Base-by-base conservation (phyloP, 2,888 invertebrate genomes). In the Eupithecia pulchellata region DNA sequence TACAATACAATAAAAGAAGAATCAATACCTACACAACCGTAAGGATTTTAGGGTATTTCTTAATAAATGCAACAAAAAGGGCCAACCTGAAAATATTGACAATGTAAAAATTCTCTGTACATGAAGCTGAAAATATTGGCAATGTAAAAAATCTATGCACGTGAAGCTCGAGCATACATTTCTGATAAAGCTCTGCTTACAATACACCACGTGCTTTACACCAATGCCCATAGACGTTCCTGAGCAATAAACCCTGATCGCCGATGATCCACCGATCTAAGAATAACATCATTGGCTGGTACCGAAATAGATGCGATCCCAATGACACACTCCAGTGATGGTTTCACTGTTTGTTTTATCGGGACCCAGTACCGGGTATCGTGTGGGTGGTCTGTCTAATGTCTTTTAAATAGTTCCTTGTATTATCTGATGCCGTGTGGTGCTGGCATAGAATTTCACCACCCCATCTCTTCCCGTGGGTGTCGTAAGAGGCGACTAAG, bases 291-390 rank as follows among this genome's bases (percentile, higher is more conserved):
- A 78, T 83, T 79, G 79, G 55, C n/a, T 29, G 8, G 63, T 74
- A 84, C 86, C 75, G 82, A 90, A 90, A 91, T 92, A 91, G 89
- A 88, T 86, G 79, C 78, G 85, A 89, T 86, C 88, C 88, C 86
- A 89, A 91, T 91, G 91, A 91, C 91, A 91, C 87, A 90, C 87
- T 89, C 90, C 87, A 87, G 84, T 86, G 84, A 52, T 52, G 52
- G 25, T 25, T 52, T 52, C 52, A 75, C 83, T 73, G 79, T 77
- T 69, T 85, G 83, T 83, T 84, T 82, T 82, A 84, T 81, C 78
- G 81, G 73, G 75, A 75, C 75, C 77, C 74, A 79, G 89, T 89
- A 87, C 78, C 74, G 74, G 88, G 87, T 89, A 87, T 85, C 79
- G 69, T 84, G 78, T 84, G 90, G 91, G 91, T 91, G 91, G 91